Evolutionary conservation across 2,888 invertebrate genomes (phyloP).

Genomic region (Congeria kusceri): DNA sequence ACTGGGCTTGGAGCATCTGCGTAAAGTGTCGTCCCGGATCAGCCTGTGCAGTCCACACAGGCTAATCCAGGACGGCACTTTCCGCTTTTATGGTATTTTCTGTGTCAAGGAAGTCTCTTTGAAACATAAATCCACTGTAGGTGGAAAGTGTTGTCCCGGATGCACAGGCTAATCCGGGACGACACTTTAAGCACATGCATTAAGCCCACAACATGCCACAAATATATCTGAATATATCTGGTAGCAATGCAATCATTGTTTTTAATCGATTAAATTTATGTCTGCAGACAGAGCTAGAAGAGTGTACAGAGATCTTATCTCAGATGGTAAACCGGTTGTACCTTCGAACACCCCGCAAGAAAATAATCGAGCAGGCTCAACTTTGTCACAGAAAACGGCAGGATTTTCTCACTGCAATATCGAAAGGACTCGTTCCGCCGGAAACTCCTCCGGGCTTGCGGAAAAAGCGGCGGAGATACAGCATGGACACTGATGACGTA

Average conservation of each 20-base stretch:
- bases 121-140: too few species aligned
- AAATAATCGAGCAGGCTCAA: constrained; percentile 88
- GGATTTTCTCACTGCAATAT: constrained; percentile 89
- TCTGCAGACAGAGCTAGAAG: constrained; percentile 89
- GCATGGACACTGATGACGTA: constrained; percentile 83
- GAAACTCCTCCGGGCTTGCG: constrained; percentile 89
- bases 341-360: constrained; percentile 88
- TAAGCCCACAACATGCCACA: too few species aligned
- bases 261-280: not conserved
- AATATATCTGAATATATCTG: too few species aligned
- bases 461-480: constrained; percentile 84
- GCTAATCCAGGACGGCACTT: too few species aligned
- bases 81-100: too few species aligned
- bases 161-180: too few species aligned
- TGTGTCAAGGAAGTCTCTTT: too few species aligned
- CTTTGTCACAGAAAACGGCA: constrained; percentile 88
- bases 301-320: constrained; percentile 89
- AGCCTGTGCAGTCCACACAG: too few species aligned
- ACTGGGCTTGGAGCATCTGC: too few species aligned
- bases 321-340: constrained; percentile 89
- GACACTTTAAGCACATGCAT: too few species aligned
- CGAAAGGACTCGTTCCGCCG: constrained; percentile 86
- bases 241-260: not conserved
- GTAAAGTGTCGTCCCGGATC: too few species aligned
- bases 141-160: too few species aligned